A percentile compares a stretch with the other conserved stretches of the same genome.
Evolutionary conservation across 1,140 invertebrate genomes (phyloP).

Genomic region (Micrasema minimum): DNA sequence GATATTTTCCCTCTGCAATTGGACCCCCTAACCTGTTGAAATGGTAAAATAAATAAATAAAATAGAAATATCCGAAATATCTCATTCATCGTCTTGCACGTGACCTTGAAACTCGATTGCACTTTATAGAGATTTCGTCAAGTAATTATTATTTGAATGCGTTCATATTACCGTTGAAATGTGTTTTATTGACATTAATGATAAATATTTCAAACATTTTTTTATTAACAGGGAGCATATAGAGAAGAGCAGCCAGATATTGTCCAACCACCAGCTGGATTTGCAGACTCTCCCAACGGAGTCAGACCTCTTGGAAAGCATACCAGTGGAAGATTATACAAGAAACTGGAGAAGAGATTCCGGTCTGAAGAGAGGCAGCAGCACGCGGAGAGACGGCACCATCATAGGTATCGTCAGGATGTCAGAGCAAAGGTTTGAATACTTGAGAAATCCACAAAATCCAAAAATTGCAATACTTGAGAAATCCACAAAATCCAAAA

Average conservation of each 20-base stretch:
- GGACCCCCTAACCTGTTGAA: too few relatives aligned
- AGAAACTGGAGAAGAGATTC: constrained; percentile 84
- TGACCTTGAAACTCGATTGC: too few relatives aligned
- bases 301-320: constrained; percentile 61
- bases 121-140: too few relatives aligned
- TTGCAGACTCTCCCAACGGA: constrained; percentile 83
- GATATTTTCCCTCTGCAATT: too few relatives aligned
- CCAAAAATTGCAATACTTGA: too few relatives aligned
- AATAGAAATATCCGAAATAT: too few relatives aligned
- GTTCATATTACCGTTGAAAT: not conserved
- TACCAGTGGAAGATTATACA: constrained; percentile 72
- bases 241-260: constrained; percentile 76
- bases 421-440: constrained; percentile 74
- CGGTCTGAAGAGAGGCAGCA: constrained; percentile 81
- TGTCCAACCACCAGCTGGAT: constrained; percentile 86
- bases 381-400: constrained; percentile 69
- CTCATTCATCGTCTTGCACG: too few relatives aligned
- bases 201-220: not conserved
- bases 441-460: too few relatives aligned
- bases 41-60: too few relatives aligned
- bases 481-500: too few relatives aligned
- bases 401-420: constrained; percentile 74
- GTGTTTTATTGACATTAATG: not conserved
- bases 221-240: constrained; percentile 60
- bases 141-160: not conserved